Conservation (phyloP, 2,797 vertebrate species). For the Pseudomugil gertrudae region DNA sequence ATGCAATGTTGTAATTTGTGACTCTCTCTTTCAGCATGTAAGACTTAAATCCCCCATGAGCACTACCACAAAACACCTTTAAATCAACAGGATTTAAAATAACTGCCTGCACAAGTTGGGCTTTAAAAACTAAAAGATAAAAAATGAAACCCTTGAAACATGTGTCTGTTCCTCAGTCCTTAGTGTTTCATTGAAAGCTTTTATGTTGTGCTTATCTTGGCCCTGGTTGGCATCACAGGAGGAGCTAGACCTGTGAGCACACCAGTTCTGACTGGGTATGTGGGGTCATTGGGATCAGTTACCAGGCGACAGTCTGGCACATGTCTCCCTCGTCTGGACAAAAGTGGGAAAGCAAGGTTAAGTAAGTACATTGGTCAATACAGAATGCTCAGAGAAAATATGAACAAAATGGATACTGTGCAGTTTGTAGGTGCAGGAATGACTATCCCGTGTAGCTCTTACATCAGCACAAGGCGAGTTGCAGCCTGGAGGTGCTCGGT, state of each 20-base stretch:
- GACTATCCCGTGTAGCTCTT: conserved; percentile 47
- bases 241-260: conserved; percentile 61
- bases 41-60: conserved; percentile 42
- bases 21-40: conserved; percentile 27
- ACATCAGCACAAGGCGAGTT: conserved; percentile 28
- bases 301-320: conserved; percentile 72
- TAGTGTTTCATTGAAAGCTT: conserved; percentile 16
- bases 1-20: conserved; percentile 34
- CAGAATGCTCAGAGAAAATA: conserved; percentile 43
- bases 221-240: conserved; percentile 41
- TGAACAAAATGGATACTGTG: conserved; percentile 66
- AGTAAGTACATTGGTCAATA: conserved; percentile 82
- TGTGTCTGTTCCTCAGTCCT: conserved; percentile 10
- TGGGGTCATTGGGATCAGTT: conserved; percentile 76
- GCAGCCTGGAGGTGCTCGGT: conserved; percentile 27
- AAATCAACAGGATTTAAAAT: conserved; percentile 31
- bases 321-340: conserved; percentile 82
- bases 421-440: conserved; percentile 44
- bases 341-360: conserved; percentile 82
- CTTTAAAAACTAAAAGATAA: neutral
- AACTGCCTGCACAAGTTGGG: conserved; percentile 13
- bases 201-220: conserved; percentile 21
- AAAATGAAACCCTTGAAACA: neutral
- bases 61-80: conserved; percentile 29
- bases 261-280: conserved; percentile 70